Evolutionary conservation across 2,888 invertebrate species (phyloP).

Genomic region (Penaeus monodon): DNA sequence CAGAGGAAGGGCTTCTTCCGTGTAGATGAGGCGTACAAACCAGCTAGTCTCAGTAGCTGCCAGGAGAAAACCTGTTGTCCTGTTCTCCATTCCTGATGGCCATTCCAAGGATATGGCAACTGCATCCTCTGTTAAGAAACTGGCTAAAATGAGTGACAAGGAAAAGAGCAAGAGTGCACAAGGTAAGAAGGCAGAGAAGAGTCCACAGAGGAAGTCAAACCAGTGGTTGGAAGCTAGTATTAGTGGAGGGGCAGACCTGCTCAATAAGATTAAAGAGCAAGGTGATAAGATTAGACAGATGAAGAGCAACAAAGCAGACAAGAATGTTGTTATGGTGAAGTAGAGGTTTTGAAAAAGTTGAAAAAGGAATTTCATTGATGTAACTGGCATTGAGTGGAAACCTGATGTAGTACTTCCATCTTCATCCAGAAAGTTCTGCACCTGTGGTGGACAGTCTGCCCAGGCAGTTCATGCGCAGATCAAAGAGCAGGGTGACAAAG

Average conservation of each 20-base stretch:
- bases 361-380: constrained; percentile 77
- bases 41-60: constrained; percentile 79
- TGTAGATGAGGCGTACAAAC: constrained; percentile 84
- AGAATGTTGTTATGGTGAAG: constrained; percentile 74
- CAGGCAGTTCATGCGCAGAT: constrained; percentile 65
- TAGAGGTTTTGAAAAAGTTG: constrained; percentile 75
- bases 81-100: constrained; percentile 96
- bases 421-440: background rate
- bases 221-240: constrained; percentile 16
- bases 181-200: constrained; percentile 62
- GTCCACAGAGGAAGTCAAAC: constrained; percentile 46
- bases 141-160: constrained; percentile 65
- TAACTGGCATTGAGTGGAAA: constrained; percentile 74
- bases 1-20: constrained; percentile 96
- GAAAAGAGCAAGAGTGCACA: constrained; percentile 65
- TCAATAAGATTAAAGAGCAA: constrained; percentile 69
- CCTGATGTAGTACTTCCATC: constrained; percentile 66
- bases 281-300: constrained; percentile 81
- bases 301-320: constrained; percentile 79
- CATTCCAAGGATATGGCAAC: constrained; percentile 81
- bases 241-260: constrained; percentile 38
- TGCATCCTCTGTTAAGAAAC: constrained; percentile 35
- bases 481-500: constrained; percentile 70
- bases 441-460: constrained; percentile 1
- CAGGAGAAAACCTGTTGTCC: constrained; percentile 82